Conservation (phyloP, 2,797 vertebrate species). For the Acipenser transmontanus region DNA sequence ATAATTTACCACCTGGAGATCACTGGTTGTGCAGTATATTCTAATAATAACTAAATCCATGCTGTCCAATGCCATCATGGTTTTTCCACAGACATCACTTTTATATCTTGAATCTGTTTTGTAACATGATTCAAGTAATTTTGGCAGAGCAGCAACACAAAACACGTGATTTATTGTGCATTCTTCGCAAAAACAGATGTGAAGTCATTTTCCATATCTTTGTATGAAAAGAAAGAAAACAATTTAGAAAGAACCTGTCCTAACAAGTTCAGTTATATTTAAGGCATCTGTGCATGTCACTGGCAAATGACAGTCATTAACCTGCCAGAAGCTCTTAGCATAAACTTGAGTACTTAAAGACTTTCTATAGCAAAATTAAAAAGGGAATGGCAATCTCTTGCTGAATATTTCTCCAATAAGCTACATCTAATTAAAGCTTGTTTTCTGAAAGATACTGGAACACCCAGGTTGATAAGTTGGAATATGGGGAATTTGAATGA, state of each 20-base stretch:
- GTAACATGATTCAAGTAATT: slow-evolving; percentile 36
- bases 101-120: too few species aligned
- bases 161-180: slow-evolving; percentile 29
- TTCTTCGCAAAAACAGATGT: slow-evolving; percentile 43
- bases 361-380: slow-evolving; percentile 27
- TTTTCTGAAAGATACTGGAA: too few species aligned
- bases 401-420: too few species aligned
- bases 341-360: slow-evolving; percentile 20
- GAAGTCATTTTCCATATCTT: slow-evolving; percentile 39
- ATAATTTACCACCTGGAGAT: too few species aligned
- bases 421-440: too few species aligned
- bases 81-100: too few species aligned
- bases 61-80: too few species aligned
- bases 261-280: slow-evolving; percentile 38
- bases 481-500: too few species aligned
- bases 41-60: too few species aligned
- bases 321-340: slow-evolving; percentile 25
- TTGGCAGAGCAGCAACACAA: slow-evolving; percentile 24
- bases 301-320: slow-evolving; percentile 44
- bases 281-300: slow-evolving; percentile 20
- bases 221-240: slow-evolving; percentile 19
- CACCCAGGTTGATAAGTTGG: too few species aligned
- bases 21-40: too few species aligned
- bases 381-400: slow-evolving; percentile 29
- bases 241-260: slow-evolving; percentile 38